Evolutionary conservation across 2,888 invertebrate genomes (phyloP), one percentile per base, ranked within the genome.

Genomic region (Philereme transversata): DNA sequence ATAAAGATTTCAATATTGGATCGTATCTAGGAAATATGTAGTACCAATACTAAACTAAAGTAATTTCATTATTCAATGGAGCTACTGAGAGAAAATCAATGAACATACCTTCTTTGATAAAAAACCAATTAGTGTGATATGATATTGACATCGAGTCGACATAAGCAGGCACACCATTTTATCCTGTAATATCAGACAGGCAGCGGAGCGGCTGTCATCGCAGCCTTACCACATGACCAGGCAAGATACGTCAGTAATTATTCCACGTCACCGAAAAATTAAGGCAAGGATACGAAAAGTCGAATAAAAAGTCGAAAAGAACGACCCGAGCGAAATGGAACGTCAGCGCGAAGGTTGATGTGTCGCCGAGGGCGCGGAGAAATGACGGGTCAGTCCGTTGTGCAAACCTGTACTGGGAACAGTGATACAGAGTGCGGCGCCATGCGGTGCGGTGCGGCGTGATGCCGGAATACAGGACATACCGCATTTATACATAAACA

Each of bases 231-330:
- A 84, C 84, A 76, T 79, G 82, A 84, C 75, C 48, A 50, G 52
- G 59, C 53, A 81, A 78, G 81, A 78, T 77, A 79, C 79, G 81
- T 79, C 84, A 79, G 80, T 81, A 86, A 88, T 87, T 90, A 87
- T 86, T 88, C 81, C 86, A 81, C 86, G 81, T 84, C 88, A 74
- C 76, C 81, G 82, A 86, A 87, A 87, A 87, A 86, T 84, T 87
- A 82, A 87, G 77, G 83, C 83, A 84, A 83, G 78, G 81, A 79
- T 84, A 85, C 79, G 83, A 84, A 86, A 85, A 85, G 82, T 73
- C 72, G 78, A 72, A 81, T 83, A 83, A 86, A 85, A 83, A 82
- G 77, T 72, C 75, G 66, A 74, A 77, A 75, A 77, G 77, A 81
- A 78, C 78, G 78, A 79, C 75, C 76, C 79, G 77, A 81, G 82